Percentiles rank a stretch among this genome's conserved stretches.
These are phyloP conservation scores for Brienomyrus brachyistius DNA, from an alignment of 2,113 vertebrate genomes.

Conservation along the genomic window DNA sequence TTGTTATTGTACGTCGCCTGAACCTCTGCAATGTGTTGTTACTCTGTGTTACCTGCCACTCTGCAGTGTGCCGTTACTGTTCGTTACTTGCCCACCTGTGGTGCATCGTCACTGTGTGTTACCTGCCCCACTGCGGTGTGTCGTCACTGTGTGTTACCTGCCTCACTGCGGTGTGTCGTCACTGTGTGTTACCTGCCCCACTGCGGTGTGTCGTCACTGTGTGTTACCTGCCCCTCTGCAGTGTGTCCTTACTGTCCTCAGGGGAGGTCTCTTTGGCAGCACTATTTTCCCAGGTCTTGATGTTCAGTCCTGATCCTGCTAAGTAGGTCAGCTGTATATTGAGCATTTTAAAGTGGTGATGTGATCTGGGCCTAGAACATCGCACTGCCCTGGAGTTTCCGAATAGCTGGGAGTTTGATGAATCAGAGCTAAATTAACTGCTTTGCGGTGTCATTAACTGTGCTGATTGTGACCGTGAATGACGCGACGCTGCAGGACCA, in stretches of 20 bases:
- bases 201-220: neutral
- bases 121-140: no score
- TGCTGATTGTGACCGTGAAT: neutral
- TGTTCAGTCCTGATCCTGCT: constrained; percentile 41
- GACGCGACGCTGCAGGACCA: neutral
- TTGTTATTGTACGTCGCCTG: neutral
- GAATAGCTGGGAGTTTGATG: neutral
- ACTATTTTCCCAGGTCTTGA: neutral
- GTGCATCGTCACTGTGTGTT: no score
- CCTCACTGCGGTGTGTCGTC: no score
- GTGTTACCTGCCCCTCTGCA: neutral
- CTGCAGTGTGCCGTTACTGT: neutral
- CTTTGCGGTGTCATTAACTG: neutral
- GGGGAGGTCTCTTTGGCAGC: constrained; percentile 18
- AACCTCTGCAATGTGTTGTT: neutral
- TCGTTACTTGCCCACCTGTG: neutral
- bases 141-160: neutral
- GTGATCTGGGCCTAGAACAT: constrained; percentile 22
- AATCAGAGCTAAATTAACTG: neutral
- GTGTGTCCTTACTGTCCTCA: neutral
- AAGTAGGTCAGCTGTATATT: constrained; percentile 64
- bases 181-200: neutral
- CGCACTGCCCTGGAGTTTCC: constrained; percentile 28
- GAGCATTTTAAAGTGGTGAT: constrained; percentile 34
- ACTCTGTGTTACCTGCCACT: neutral